A percentile compares a stretch with the other conserved stretches of the same genome.
These are phyloP conservation scores for Scytalopus superciliaris DNA, from an alignment of 2,113 vertebrate species.

Conservation along the genomic window DNA sequence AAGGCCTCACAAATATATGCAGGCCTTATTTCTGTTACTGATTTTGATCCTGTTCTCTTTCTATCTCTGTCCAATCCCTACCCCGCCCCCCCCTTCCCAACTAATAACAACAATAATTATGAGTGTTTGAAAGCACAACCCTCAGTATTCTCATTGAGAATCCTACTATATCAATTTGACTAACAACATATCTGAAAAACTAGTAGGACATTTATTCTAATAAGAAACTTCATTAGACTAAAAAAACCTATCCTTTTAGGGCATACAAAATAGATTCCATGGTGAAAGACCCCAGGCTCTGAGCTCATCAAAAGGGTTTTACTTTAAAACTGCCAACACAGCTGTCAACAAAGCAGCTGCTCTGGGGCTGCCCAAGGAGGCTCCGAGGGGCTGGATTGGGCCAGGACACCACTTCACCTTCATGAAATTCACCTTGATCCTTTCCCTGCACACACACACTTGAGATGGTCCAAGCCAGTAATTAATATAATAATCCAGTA, in stretches of 20 bases:
- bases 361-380: too few species aligned
- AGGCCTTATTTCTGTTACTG: neutral
- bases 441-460: neutral
- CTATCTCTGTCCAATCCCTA: too few species aligned
- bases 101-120: accelerated
- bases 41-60: neutral
- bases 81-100: too few species aligned
- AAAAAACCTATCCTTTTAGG: neutral
- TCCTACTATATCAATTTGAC: neutral
- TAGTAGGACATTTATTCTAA: neutral
- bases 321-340: too few species aligned
- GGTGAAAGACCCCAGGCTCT: neutral
- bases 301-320: too few species aligned
- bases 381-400: too few species aligned
- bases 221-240: neutral
- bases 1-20: neutral
- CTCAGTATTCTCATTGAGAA: neutral
- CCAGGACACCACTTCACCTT: too few species aligned
- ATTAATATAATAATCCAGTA: neutral
- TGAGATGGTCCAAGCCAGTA: neutral
- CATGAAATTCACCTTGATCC: too few species aligned
- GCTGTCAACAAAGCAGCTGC: too few species aligned
- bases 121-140: accelerated
- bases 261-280: neutral
- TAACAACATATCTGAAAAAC: neutral